These are phyloP conservation scores for Pitangus sulphuratus DNA, from an alignment of 2,797 vertebrate genomes.

Conservation along the genomic window DNA sequence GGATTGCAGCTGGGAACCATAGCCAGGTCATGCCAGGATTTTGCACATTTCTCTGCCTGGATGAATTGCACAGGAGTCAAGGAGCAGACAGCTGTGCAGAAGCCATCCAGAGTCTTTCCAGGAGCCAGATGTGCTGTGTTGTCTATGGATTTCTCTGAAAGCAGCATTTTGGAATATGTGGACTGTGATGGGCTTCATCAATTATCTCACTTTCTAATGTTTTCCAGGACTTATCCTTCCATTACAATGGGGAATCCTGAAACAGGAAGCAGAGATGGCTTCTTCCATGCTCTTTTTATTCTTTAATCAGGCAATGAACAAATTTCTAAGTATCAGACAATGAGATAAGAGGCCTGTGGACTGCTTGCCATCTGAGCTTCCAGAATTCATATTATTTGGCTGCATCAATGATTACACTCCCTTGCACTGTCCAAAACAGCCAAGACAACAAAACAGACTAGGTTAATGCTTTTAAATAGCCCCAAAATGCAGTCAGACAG, in stretches of 20 bases:
- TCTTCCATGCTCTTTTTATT: background rate
- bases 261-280: slow-evolving; percentile 42
- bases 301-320: background rate
- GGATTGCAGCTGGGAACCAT: background rate
- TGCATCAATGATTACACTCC: background rate
- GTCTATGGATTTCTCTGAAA: slow-evolving; percentile 2
- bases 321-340: slow-evolving; percentile 1
- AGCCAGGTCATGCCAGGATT: background rate
- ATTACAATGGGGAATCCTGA: slow-evolving; percentile 41
- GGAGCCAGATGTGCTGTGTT: slow-evolving; percentile 4
- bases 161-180: background rate
- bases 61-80: background rate
- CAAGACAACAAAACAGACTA: background rate
- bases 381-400: slow-evolving; percentile 8
- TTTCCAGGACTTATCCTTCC: slow-evolving; percentile 12
- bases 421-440: background rate
- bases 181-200: background rate
- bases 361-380: slow-evolving; percentile 3
- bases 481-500: background rate
- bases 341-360: slow-evolving; percentile 27
- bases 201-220: background rate
- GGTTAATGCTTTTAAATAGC: background rate
- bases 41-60: background rate
- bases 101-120: background rate
- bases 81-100: background rate